phyloP scores from a whole-genome alignment of 2,113 vertebrate genomes.

The Todiramphus chloris region DNA sequence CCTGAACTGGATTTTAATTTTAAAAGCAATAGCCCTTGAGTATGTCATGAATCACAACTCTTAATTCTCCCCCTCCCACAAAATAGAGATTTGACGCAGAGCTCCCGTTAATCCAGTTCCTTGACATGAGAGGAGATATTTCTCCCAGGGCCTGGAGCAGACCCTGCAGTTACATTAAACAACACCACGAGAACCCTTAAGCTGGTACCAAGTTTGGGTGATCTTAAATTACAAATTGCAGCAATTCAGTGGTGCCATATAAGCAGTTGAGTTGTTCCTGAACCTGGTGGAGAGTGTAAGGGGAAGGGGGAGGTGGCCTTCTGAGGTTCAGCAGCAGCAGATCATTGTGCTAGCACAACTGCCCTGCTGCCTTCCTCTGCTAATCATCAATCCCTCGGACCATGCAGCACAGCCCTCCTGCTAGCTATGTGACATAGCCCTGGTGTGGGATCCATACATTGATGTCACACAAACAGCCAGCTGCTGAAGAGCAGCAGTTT shows the following conservation, averaged over 20 bases:
- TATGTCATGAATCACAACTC: not conserved
- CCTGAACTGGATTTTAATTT: not conserved
- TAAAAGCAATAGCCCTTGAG: not conserved
- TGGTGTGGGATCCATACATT: fast-evolving
- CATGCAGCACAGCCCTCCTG: not conserved
- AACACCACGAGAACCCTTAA: not conserved
- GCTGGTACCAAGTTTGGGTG: not conserved
- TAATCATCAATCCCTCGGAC: not conserved
- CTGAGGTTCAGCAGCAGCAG: not conserved
- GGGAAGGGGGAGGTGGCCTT: not conserved
- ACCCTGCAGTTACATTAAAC: not conserved
- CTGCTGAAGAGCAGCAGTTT: not conserved
- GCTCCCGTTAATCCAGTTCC: not conserved
- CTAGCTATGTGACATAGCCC: not conserved
- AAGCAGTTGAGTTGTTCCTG: not conserved
- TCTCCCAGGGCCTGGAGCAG: not conserved
- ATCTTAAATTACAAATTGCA: not conserved
- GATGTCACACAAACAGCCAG: not conserved
- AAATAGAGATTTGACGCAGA: not conserved
- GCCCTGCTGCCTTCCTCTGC: not conserved
- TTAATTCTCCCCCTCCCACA: not conserved
- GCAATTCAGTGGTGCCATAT: not conserved
- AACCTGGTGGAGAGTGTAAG: not conserved
- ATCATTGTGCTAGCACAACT: not conserved
- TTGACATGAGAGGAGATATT: not conserved